Evolutionary conservation across 2,888 invertebrate genomes (phyloP).

Genomic region (Camptogramma bilineatum): DNA sequence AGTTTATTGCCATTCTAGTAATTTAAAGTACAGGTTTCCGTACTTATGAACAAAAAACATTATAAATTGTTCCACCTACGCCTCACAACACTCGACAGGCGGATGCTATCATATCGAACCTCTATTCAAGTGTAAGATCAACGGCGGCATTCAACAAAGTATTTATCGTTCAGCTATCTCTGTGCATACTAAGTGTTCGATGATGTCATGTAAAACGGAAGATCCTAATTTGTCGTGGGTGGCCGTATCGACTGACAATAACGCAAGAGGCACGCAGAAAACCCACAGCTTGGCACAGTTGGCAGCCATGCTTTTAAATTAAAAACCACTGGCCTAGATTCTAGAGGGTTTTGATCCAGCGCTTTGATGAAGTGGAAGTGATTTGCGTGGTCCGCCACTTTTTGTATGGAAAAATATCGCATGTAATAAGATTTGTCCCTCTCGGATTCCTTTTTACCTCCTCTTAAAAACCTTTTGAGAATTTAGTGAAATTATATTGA

Average conservation of each 20-base stretch:
- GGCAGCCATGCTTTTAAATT: conserved; percentile 2
- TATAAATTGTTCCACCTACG: no score
- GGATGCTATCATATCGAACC: no score
- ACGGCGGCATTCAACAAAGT: conserved; percentile 24
- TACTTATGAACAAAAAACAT: no score
- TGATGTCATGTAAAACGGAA: conserved; percentile 61
- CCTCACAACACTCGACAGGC: no score
- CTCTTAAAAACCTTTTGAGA: no score
- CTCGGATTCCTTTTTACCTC: no score
- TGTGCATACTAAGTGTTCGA: conserved; percentile 47
- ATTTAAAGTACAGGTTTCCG: no score
- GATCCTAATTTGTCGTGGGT: conserved; percentile 54
- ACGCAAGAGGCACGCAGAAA: conserved; percentile 25
- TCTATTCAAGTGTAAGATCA: neutral
- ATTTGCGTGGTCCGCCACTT: conserved; percentile 21
- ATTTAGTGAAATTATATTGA: no score
- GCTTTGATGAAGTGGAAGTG: conserved; percentile 31
- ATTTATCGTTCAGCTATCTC: conserved; percentile 29
- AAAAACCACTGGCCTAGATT: conserved; percentile 37
- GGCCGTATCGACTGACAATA: conserved; percentile 48
- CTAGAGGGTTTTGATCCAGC: conserved; percentile 34
- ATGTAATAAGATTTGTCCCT: neutral
- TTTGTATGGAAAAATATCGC: conserved; percentile 5
- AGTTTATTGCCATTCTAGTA: no score
- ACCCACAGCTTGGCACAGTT: neutral